A percentile compares a stretch with the other conserved stretches of the same genome.
phyloP scores from a whole-genome alignment of 2,888 invertebrate species.

The Leptinotarsa rubiginosa region DNA sequence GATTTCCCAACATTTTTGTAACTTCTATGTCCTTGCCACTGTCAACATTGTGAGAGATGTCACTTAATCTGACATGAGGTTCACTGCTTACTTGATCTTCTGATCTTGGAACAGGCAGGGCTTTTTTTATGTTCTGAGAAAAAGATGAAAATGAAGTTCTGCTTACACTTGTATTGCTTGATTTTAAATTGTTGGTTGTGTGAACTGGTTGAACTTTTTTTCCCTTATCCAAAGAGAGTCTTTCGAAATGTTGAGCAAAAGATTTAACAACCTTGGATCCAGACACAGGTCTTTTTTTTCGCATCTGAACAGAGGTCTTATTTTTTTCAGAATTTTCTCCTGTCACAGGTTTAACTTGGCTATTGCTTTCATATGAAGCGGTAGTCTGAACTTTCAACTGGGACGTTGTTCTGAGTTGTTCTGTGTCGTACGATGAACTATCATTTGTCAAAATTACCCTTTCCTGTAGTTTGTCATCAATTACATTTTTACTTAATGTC shows the following conservation, averaged over 20 bases:
- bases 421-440: not conserved
- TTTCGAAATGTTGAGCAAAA: constrained; percentile 44
- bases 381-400: not conserved
- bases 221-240: constrained; percentile 30
- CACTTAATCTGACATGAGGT: constrained; percentile 26
- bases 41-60: constrained; percentile 29
- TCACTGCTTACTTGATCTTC: constrained; percentile 35
- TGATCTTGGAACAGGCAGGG: constrained; percentile 30
- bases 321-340: not conserved
- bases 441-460: not conserved
- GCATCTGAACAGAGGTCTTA: not conserved
- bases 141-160: not conserved
- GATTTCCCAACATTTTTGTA: constrained; percentile 45
- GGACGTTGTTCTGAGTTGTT: not conserved
- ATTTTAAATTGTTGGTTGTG: constrained; percentile 30
- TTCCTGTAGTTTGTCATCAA: not conserved
- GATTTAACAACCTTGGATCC: constrained; percentile 37
- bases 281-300: constrained; percentile 18
- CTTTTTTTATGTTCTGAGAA: constrained; percentile 34
- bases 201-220: constrained; percentile 50
- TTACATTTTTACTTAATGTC: not conserved
- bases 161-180: not conserved
- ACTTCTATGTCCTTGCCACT: constrained; percentile 27
- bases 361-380: not conserved
- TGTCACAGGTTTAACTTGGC: not conserved